Percentiles rank a stretch among this genome's conserved stretches.
These are phyloP conservation scores for Chironomus tentans DNA, from an alignment of 2,888 invertebrate genomes.

Conservation along the genomic window DNA sequence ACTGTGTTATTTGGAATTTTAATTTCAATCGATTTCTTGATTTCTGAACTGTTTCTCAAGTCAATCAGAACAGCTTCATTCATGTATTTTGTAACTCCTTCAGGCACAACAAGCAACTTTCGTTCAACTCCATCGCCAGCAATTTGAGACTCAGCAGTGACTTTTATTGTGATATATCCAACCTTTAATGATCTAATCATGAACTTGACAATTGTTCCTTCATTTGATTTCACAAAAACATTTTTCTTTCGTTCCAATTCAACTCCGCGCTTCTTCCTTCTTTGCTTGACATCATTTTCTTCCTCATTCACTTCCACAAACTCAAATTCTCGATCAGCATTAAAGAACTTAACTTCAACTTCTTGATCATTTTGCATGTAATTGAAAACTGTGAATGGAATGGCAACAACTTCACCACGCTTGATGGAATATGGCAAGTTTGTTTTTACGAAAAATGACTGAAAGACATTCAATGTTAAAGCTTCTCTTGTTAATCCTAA, in stretches of 20 bases:
- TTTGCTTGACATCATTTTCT: neutral
- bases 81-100: conserved; percentile 58
- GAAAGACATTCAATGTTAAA: conserved; percentile 58
- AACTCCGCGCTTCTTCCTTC: conserved; percentile 36
- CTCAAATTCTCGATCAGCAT: conserved; percentile 45
- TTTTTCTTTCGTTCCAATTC: conserved; percentile 64
- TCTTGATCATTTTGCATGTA: conserved; percentile 54
- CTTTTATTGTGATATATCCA: conserved; percentile 59
- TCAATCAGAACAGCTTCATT: conserved; percentile 60
- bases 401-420: conserved; percentile 63
- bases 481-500: conserved; percentile 53
- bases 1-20: conserved; percentile 48
- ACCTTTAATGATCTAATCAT: conserved; percentile 59
- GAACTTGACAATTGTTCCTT: conserved; percentile 61
- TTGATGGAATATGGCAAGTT: conserved; percentile 68
- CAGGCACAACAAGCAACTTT: conserved; percentile 54
- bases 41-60: conserved; percentile 46
- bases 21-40: conserved; percentile 41
- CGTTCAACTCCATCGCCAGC: conserved; percentile 52
- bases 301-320: conserved; percentile 16
- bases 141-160: conserved; percentile 47
- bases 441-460: conserved; percentile 63
- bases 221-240: conserved; percentile 57
- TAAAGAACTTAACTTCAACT: conserved; percentile 57
- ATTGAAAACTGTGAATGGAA: conserved; percentile 66